Evolutionary conservation across 2,113 vertebrate species (phyloP).

Genomic region (Bos javanicus): DNA sequence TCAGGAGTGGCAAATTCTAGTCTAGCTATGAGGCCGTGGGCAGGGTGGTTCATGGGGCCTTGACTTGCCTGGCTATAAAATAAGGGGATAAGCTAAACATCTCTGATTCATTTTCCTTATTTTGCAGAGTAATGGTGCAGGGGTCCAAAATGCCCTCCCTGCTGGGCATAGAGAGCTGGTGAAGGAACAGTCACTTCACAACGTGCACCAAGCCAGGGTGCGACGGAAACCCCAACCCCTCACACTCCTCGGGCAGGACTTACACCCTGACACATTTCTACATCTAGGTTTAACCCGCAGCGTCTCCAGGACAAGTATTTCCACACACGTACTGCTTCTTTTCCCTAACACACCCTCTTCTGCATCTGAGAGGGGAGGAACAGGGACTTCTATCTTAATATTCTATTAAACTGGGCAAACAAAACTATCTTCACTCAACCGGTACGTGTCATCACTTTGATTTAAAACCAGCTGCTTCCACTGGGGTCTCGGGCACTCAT

Average conservation of each 20-base stretch:
- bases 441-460: neutral
- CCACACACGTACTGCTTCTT: neutral
- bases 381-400: neutral
- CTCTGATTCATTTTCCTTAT: neutral
- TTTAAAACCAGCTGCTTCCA: neutral
- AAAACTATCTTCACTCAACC: neutral
- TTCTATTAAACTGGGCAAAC: neutral
- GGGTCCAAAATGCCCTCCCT: neutral
- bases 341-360: neutral
- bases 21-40: neutral
- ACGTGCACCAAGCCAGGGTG: neutral
- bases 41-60: neutral
- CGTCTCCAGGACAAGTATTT: neutral
- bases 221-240: accelerated
- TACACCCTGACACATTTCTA: neutral
- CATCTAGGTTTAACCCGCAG: neutral
- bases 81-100: neutral
- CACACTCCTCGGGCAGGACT: too few species aligned
- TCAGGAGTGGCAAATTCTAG: neutral
- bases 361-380: neutral
- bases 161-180: neutral
- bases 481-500: accelerated
- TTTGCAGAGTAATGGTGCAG: accelerated
- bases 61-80: neutral
- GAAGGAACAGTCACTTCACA: neutral